A percentile compares a stretch with the other conserved stretches of the same genome.
Conservation (phyloP, 1,140 invertebrate genomes). For the Drosophila kanapiae region DNA sequence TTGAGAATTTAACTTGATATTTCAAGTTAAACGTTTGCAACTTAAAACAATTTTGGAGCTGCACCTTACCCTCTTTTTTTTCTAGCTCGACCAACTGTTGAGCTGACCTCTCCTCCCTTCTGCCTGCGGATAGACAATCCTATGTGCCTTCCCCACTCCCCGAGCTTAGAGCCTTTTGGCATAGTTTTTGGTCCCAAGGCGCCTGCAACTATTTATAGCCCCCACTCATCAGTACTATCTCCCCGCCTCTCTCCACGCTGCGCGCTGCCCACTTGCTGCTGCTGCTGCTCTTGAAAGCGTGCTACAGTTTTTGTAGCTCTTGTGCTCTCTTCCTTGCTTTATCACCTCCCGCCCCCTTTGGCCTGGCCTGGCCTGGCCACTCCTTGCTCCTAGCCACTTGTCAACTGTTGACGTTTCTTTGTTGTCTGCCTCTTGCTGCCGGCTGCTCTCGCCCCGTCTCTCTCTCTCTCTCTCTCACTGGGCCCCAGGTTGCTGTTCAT, state of each 20-base stretch:
- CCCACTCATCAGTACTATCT: conserved; percentile 27
- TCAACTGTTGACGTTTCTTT: conserved; percentile 75
- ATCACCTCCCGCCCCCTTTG: neutral
- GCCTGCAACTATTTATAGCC: conserved; percentile 72
- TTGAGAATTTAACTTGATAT: neutral
- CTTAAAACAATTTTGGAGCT: neutral
- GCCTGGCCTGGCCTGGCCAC: conserved; percentile 8
- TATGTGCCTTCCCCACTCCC: conserved; percentile 17
- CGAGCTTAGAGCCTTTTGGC: conserved; percentile 59
- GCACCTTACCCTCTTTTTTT: neutral
- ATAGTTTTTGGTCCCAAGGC: conserved; percentile 70
- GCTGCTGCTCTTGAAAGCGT: conserved; percentile 49
- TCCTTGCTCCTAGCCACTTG: conserved; percentile 57
- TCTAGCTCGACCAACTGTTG: conserved; percentile 41
- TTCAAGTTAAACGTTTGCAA: neutral
- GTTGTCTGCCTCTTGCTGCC: conserved; percentile 53
- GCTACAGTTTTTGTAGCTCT: conserved; percentile 44
- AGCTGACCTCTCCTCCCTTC: conserved; percentile 23
- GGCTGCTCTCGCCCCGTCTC: conserved; percentile 25
- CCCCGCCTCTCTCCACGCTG: neutral
- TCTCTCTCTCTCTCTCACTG: conserved; percentile 11
- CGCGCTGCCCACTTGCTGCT: conserved; percentile 56
- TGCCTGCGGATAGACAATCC: conserved; percentile 8
- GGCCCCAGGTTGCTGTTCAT: conserved; percentile 24
- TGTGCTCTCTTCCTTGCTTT: conserved; percentile 1